Conservation (phyloP, 37 sponge, comb jelly and placozoan species). For the Aplysina aerophoba region DNA sequence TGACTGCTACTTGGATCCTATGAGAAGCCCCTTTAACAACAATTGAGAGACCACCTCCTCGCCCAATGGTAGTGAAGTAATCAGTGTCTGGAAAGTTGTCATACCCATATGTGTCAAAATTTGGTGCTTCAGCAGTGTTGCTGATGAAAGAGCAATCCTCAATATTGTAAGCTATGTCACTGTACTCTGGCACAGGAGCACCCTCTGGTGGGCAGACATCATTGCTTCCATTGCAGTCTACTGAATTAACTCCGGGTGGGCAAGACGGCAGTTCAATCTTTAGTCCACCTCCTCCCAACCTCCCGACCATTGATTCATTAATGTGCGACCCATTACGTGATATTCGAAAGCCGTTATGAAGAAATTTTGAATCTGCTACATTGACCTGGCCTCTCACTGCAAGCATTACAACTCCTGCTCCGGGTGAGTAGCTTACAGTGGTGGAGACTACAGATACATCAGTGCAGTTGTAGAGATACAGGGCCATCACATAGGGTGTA, state of each 20-base stretch:
- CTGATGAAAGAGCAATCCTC: background rate
- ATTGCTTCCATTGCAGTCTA: background rate
- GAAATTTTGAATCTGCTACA: background rate
- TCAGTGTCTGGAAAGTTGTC: background rate
- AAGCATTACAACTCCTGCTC: constrained; percentile 11
- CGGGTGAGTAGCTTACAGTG: constrained; percentile 13
- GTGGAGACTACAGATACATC: background rate
- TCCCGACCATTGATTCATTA: background rate
- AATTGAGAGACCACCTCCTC: constrained; percentile 20
- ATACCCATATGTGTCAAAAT: background rate
- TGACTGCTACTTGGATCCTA: background rate
- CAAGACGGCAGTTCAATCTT: constrained; percentile 5
- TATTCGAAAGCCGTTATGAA: background rate
- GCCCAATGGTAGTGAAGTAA: background rate
- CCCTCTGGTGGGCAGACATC: background rate
- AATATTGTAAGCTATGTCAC: background rate
- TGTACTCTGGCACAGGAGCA: background rate
- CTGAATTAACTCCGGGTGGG: background rate
- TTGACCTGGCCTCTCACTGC: constrained; percentile 10
- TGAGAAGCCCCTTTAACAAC: background rate
- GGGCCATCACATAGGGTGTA: background rate
- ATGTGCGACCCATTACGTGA: background rate
- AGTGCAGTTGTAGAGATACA: background rate
- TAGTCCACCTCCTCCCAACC: constrained; percentile 4
- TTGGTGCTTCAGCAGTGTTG: constrained; percentile 22